A percentile compares a stretch with the other conserved stretches of the same genome.
Conservation (phyloP, 1,140 invertebrate genomes). For the Ostrea denselamellosa region DNA sequence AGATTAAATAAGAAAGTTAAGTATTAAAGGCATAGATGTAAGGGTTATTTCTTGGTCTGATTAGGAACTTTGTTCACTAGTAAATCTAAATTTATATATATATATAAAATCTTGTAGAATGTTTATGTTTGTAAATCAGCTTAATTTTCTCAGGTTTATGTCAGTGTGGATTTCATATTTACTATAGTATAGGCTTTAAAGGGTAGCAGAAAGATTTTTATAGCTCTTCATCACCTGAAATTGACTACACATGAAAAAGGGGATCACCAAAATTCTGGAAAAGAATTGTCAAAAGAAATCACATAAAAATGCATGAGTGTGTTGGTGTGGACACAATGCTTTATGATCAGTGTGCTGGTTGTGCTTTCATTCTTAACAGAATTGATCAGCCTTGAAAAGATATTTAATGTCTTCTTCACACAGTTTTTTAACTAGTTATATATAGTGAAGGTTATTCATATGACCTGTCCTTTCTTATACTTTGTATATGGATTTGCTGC, state of each 20-base stretch:
- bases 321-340: constrained; percentile 11
- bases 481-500: constrained; percentile 32
- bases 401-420: constrained; percentile 27
- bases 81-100: too few relatives aligned
- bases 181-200: too few relatives aligned
- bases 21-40: too few relatives aligned
- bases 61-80: too few relatives aligned
- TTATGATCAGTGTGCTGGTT: constrained; percentile 1
- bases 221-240: neutral
- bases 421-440: constrained; percentile 11
- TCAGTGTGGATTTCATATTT: too few relatives aligned
- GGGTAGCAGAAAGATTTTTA: neutral
- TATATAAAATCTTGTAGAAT: too few relatives aligned
- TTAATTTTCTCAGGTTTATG: too few relatives aligned
- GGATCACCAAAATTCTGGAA: neutral
- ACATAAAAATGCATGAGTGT: neutral
- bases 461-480: constrained; percentile 9
- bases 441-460: constrained; percentile 23
- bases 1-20: too few relatives aligned
- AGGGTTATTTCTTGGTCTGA: too few relatives aligned
- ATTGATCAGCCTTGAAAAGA: constrained; percentile 1
- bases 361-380: constrained; percentile 25
- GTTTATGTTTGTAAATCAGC: too few relatives aligned
- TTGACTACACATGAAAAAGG: neutral
- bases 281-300: neutral